phyloP scores from a whole-genome alignment of 2,113 vertebrate species.

The Platycercus adscitus region DNA sequence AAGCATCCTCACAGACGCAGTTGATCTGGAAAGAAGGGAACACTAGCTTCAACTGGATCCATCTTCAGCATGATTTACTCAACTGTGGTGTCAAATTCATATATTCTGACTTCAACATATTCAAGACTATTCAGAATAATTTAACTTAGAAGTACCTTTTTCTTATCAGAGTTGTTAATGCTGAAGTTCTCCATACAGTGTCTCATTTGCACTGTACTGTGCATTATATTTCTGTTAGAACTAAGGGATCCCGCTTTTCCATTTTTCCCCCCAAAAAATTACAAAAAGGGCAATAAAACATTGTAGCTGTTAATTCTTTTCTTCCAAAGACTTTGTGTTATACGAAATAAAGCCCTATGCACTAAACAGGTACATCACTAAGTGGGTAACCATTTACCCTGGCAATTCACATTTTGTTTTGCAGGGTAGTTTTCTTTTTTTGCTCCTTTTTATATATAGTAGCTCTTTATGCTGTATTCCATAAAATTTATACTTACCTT shows the following conservation, averaged over 20 bases:
- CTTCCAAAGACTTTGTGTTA: not conserved
- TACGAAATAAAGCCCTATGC: not conserved
- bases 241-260: not conserved
- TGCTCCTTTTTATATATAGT: constrained; percentile 4
- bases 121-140: not conserved
- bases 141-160: not conserved
- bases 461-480: constrained; percentile 71
- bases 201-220: not conserved
- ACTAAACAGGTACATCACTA: not conserved
- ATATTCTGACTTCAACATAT: not conserved
- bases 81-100: not conserved
- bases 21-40: not conserved
- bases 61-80: not conserved
- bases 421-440: not conserved
- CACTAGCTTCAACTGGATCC: not conserved
- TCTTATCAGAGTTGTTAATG: not conserved
- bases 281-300: not conserved
- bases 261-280: not conserved
- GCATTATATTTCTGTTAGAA: not conserved
- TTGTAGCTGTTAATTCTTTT: not conserved
- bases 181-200: not conserved
- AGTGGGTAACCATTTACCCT: not conserved
- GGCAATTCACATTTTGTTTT: not conserved
- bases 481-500: constrained; percentile 82
- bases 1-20: not conserved